Base-by-base conservation (phyloP, 2,888 invertebrate genomes). In the Yponomeuta cagnagella region DNA sequence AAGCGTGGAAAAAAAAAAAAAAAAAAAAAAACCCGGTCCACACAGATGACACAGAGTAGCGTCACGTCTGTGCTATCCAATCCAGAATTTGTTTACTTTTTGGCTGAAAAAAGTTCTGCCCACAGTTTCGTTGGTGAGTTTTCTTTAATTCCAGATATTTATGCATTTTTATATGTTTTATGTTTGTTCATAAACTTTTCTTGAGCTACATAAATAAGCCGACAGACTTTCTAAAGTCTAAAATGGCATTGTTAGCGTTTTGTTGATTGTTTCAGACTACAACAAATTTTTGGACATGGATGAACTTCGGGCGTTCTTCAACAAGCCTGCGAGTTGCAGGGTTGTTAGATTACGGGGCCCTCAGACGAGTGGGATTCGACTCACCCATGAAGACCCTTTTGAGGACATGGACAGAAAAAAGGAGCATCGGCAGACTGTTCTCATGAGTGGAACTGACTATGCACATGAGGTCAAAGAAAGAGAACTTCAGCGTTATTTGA, bases 301-400 rank as follows among this genome's bases (percentile, higher is more conserved):
- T n/a, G 92, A 92, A 74, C 64, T 92, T 52, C 76, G 80, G 70
- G 78, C 80, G 3, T 92, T 90, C 82, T 85, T 88, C 72, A 84
- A 84, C 69, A 80, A 85, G 74, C 85, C 90, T 3, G 85, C 86
- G 6, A 75, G 73, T 67, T 74, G 83, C 3, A 82, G 86, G 79
- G 76, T 80, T 70, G 78, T 74, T 8, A 87, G 81, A 81, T 80
- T 90, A 68, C 79, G 85, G 33, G 84, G 84, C 31, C 85, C 89
- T 52, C 71, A 87, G 69, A 92, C 91, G 23, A 85, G 83, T 64
- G 89, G 92, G 6, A 73, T 83, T 68, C 80, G 84, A 48, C 77
- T 92, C 67, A 82, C 86, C 3, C 84, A 83, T 76, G 77, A 86
- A 63, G 82, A 90, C 73, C 74, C 78, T 8, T 74, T 79, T 48